phyloP scores from a whole-genome alignment of 2,113 vertebrate species.

The Engystomops pustulosus region DNA sequence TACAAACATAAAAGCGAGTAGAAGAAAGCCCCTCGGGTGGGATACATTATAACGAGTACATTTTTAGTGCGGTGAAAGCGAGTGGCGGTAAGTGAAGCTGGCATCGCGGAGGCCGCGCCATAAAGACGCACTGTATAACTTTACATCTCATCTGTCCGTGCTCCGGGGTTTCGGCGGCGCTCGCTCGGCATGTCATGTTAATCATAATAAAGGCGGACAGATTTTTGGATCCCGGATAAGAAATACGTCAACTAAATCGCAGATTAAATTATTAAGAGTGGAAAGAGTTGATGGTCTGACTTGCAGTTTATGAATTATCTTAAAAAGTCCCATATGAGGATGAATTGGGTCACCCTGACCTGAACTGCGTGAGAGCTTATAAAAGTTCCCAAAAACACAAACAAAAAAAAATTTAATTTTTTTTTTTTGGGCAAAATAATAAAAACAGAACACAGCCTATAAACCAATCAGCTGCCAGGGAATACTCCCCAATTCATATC shows the following conservation, averaged over 20 bases:
- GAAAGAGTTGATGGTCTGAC: not conserved
- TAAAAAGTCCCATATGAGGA: not conserved
- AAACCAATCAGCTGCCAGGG: not conserved
- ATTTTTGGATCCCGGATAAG: not conserved
- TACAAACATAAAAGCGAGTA: not conserved
- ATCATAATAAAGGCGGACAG: not conserved
- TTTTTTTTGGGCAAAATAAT: not conserved
- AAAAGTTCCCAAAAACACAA: not conserved
- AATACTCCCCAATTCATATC: conserved; percentile 2
- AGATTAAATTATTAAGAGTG: not conserved
- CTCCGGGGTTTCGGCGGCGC: not conserved
- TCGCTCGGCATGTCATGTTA: not conserved
- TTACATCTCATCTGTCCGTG: not conserved
- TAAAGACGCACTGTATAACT: not conserved
- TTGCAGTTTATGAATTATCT: not conserved
- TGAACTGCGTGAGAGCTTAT: not conserved
- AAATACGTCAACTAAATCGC: not conserved
- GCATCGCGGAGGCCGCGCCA: not conserved
- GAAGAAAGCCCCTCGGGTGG: not conserved
- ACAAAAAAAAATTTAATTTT: not conserved
- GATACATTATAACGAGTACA: not conserved
- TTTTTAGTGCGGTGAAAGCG: not conserved
- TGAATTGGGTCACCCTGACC: conserved; percentile 18
- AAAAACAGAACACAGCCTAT: conserved; percentile 7
- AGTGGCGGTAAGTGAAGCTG: not conserved